Base-by-base conservation (phyloP, 2,888 invertebrate genomes). In the Bembecia ichneumoniformis region DNA sequence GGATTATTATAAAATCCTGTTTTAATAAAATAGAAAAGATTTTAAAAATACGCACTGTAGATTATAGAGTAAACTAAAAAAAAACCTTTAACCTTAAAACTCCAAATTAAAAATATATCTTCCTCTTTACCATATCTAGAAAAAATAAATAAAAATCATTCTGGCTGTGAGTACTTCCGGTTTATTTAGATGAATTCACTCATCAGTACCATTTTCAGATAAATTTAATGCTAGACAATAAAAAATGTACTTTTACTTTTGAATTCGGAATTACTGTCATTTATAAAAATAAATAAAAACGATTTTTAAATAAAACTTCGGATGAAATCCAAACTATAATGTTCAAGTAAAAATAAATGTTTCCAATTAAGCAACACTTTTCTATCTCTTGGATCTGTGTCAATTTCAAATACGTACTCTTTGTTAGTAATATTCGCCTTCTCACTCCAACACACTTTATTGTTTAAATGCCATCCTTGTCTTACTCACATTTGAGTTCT, bases 11-110 rank as follows among this genome's bases (percentile, higher is more conserved):
- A 64, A 68, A 71, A 75, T 76, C 77, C 77, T 67, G 68, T 63
- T 74, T 79, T 73, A 68, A 80, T 71, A 77, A 83, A 81, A 82
- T 82, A 82, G 80, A 75, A 58, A 60, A 74, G 74, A 63, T 65
- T 71, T 67, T 80, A 84, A 82, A n/a, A 77, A 82, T 81, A 80
- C 68, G 83, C 82, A 86, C 83, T 78, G 82, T 87, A 87, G 86
- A 76, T 75, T 75, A 69, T 82, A 84, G 81, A 76, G 75, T 80
- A 73, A 81, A 78, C 66, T 62, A 68, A 75, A 54, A 54, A 56
- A 77, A 74, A 64, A 68, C 71, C 68, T 65, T 74, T 74, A 74
- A 70, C 60, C 72, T 68, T 73, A 73, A 73, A 73, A 67, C 28
- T 66, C 20, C 34, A 34, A 28, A n/a, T 64, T 69, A 66, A 62